Conservation (phyloP, 2,113 vertebrate genomes). For the Semicossyphus pulcher region DNA sequence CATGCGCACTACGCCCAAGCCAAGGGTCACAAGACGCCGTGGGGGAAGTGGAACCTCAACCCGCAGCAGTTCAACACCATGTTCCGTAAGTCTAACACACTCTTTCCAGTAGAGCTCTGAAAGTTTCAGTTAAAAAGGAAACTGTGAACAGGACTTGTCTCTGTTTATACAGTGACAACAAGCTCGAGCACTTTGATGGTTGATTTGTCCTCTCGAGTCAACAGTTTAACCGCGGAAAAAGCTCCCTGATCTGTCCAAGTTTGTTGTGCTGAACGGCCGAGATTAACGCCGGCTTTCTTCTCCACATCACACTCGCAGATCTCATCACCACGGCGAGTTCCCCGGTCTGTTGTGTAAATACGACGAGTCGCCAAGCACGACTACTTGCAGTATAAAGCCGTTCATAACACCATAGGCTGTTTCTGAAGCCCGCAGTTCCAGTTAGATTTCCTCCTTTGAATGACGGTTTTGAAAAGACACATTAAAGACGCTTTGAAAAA, state of each 20-base stretch:
- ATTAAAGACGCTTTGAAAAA: constrained; percentile 7
- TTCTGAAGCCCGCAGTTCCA: neutral
- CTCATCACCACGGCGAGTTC: neutral
- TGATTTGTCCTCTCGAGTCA: neutral
- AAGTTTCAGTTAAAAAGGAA: too few relatives aligned
- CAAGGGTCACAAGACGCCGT: constrained; percentile 98
- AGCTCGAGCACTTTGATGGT: neutral
- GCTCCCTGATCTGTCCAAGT: neutral
- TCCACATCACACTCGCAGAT: neutral
- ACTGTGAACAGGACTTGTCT: too few relatives aligned
- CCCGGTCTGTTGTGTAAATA: constrained; percentile 7
- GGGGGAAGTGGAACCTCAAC: constrained; percentile 99
- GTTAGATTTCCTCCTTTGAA: neutral
- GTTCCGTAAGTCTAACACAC: constrained; percentile 91
- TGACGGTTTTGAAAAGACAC: constrained; percentile 6
- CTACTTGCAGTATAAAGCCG: neutral
- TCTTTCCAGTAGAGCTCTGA: too few relatives aligned
- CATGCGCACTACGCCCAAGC: constrained; percentile 98
- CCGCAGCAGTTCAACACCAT: constrained; percentile 99
- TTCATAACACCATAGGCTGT: neutral
- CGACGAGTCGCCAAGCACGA: neutral
- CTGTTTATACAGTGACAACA: constrained; percentile 1
- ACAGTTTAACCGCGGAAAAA: neutral
- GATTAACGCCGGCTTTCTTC: neutral
- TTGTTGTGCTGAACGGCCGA: too few relatives aligned